These are phyloP conservation scores for Caenorhabditis sulstoni DNA, from an alignment of 2,888 invertebrate genomes.

Conservation along the genomic window DNA sequence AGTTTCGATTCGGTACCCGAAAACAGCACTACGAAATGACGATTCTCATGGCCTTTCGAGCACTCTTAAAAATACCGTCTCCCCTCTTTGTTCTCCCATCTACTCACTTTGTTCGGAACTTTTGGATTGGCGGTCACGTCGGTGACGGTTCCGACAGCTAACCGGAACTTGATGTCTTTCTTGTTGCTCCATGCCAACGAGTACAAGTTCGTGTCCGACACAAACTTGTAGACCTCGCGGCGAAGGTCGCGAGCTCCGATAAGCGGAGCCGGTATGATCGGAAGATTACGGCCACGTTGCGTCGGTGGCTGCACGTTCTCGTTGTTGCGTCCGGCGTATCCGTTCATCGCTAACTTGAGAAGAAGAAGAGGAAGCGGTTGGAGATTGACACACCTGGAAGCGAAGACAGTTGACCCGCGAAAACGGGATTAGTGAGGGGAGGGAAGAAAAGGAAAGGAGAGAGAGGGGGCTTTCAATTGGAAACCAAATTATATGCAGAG, in stretches of 20 bases:
- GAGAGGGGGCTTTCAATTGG: too few species aligned
- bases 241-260: conserved; percentile 40
- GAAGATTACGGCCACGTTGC: neutral
- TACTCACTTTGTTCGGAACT: conserved; percentile 34
- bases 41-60: too few species aligned
- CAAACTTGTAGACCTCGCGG: conserved; percentile 65
- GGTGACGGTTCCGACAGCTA: conserved; percentile 73
- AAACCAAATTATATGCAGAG: conserved; percentile 23
- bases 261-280: neutral
- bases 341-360: conserved; percentile 14
- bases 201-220: conserved; percentile 62
- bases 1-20: too few species aligned
- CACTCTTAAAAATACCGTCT: too few species aligned
- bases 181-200: conserved; percentile 76
- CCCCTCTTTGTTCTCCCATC: too few species aligned
- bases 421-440: neutral
- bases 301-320: neutral
- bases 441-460: conserved; percentile 20
- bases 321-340: conserved; percentile 1
- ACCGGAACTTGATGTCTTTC: conserved; percentile 71
- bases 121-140: conserved; percentile 30
- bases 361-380: too few species aligned
- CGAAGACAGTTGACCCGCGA: too few species aligned
- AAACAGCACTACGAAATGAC: too few species aligned
- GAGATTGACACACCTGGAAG: too few species aligned